phyloP scores from a whole-genome alignment of 2,888 invertebrate genomes.

The Drosophila rellima region DNA sequence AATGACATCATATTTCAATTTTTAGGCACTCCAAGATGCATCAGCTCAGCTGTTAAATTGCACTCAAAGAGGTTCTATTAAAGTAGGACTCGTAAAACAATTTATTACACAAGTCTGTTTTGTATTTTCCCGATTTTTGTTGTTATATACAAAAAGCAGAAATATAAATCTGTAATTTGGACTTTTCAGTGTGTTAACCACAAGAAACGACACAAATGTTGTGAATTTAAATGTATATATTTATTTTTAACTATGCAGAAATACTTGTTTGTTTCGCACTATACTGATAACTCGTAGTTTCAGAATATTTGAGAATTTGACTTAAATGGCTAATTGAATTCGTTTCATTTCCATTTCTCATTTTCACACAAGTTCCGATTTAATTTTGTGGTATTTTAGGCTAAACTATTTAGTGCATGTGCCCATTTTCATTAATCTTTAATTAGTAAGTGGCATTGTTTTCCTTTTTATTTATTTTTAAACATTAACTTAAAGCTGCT shows the following conservation, averaged over 20 bases:
- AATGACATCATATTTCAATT: constrained; percentile 65
- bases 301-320: constrained; percentile 62
- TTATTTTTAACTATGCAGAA: constrained; percentile 60
- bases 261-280: constrained; percentile 53
- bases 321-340: constrained; percentile 71
- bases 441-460: constrained; percentile 62
- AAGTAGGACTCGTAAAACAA: not conserved
- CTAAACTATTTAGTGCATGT: constrained; percentile 75
- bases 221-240: constrained; percentile 26
- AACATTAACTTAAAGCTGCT: constrained; percentile 76
- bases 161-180: not conserved
- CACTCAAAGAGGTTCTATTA: not conserved
- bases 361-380: constrained; percentile 26
- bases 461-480: constrained; percentile 34
- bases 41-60: constrained; percentile 11
- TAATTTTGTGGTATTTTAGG: constrained; percentile 53
- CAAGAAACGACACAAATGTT: not conserved
- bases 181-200: not conserved
- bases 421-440: constrained; percentile 48
- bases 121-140: not conserved
- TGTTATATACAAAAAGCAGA: not conserved
- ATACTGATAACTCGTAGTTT: constrained; percentile 28
- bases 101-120: not conserved
- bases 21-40: constrained; percentile 13
- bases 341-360: constrained; percentile 49